Conservation (phyloP, 1,140 invertebrate genomes). For the Anastrepha obliqua region DNA sequence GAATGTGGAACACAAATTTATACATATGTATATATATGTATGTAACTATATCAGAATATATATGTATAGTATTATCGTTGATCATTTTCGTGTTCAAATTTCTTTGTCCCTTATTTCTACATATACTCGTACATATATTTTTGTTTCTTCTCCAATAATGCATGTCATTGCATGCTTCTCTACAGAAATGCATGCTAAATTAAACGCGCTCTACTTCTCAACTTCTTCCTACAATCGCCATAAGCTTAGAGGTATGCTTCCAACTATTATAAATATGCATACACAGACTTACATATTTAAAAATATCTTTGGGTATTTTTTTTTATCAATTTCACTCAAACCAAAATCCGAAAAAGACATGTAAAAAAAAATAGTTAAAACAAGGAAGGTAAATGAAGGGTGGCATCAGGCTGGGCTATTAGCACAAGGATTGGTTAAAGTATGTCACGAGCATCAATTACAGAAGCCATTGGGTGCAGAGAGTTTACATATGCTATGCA, state of each 20-base stretch:
- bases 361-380: not conserved
- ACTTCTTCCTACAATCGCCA: not conserved
- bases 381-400: no score
- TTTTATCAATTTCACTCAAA: not conserved
- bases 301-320: conserved; percentile 34
- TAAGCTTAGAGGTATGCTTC: conserved; percentile 2
- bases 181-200: not conserved
- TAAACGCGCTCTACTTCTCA: not conserved
- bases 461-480: no score
- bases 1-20: not conserved
- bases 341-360: no score
- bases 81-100: not conserved
- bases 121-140: not conserved
- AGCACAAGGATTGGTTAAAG: no score
- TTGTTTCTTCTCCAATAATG: not conserved
- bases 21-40: not conserved
- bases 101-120: not conserved
- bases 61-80: not conserved
- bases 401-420: no score
- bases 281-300: not conserved
- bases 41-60: not conserved
- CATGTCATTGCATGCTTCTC: no score
- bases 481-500: no score
- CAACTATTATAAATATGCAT: not conserved
- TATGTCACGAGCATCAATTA: no score